phyloP scores from a whole-genome alignment of 2,113 vertebrate genomes.

The Chitala chitala region DNA sequence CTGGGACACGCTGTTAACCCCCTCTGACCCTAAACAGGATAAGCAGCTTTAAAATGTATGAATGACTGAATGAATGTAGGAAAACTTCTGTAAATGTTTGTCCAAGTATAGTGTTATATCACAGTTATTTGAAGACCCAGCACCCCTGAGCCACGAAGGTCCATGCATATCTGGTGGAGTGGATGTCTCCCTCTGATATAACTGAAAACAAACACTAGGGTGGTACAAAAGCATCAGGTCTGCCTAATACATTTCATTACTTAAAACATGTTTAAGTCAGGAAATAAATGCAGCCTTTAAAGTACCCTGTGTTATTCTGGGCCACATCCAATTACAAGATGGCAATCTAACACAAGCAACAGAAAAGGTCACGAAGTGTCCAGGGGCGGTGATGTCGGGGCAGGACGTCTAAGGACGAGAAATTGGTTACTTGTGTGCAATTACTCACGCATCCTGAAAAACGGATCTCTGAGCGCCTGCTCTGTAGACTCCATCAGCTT shows the following conservation, averaged over 20 bases:
- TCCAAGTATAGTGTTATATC: background rate
- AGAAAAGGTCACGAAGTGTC: slow-evolving; percentile 66
- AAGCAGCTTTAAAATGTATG: slow-evolving; percentile 3
- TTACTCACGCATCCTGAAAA: slow-evolving; percentile 68
- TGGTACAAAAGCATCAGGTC: no score
- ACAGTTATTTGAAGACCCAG: background rate
- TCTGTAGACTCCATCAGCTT: slow-evolving; percentile 63
- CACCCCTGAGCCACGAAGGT: background rate
- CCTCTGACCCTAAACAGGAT: background rate
- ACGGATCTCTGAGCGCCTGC: slow-evolving; percentile 56
- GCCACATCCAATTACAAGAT: slow-evolving; percentile 37
- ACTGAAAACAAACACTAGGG: no score
- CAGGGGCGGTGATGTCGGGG: slow-evolving; percentile 48
- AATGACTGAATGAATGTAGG: background rate
- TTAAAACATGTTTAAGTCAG: no score
- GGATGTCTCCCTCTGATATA: no score
- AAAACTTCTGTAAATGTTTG: background rate
- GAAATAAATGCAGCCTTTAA: no score
- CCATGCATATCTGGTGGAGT: background rate
- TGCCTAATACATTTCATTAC: no score
- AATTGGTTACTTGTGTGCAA: slow-evolving; percentile 64
- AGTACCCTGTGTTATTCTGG: background rate
- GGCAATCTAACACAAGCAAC: slow-evolving; percentile 36
- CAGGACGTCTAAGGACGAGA: slow-evolving; percentile 53
- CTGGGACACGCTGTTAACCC: background rate